phyloP scores from a whole-genome alignment of 2,113 vertebrate genomes.

The Nipponia nippon region DNA sequence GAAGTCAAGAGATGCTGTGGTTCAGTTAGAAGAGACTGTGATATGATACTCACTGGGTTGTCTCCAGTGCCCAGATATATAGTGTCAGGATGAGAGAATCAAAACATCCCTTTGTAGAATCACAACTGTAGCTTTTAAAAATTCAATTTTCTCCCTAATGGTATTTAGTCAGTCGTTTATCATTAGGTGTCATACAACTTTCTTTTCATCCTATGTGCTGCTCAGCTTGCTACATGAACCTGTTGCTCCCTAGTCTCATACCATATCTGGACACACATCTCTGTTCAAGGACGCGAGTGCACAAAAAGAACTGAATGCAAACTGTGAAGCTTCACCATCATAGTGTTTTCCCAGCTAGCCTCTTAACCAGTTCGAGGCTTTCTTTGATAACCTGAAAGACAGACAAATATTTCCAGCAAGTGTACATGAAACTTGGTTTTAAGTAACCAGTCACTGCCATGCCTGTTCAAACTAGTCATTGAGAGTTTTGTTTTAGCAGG shows the following conservation, averaged over 20 bases:
- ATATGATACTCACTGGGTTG: background rate
- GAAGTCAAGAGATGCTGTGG: background rate
- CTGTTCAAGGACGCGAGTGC: background rate
- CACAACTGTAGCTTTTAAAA: background rate
- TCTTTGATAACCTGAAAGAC: background rate
- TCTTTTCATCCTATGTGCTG: background rate
- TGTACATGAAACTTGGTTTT: background rate
- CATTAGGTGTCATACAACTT: background rate
- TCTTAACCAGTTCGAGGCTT: background rate
- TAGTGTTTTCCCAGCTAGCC: fast-evolving
- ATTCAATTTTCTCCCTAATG: background rate
- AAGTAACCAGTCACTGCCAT: background rate
- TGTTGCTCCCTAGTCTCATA: background rate
- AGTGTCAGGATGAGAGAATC: fast-evolving
- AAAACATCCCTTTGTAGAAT: background rate
- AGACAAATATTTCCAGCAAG: background rate
- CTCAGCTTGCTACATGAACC: background rate
- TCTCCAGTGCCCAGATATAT: background rate
- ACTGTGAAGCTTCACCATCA: background rate
- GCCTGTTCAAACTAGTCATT: background rate
- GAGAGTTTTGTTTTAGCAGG: background rate
- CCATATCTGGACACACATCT: background rate
- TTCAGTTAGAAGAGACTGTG: background rate
- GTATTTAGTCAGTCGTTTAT: background rate
- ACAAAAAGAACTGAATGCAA: background rate